Base-by-base conservation (phyloP, 2,797 vertebrate genomes). In the Diglossa cyanea region DNA sequence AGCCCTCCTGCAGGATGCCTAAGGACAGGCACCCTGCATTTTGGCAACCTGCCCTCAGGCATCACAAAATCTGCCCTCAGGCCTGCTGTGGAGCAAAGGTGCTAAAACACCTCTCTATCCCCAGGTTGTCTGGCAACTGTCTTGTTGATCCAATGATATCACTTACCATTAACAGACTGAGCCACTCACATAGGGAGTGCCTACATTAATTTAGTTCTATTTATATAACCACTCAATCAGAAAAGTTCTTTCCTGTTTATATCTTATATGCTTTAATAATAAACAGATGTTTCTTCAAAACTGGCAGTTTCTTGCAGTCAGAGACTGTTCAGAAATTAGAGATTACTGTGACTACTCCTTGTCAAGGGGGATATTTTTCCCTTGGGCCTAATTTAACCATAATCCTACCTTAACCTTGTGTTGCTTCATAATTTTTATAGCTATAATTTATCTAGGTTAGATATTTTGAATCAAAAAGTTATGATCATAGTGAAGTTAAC, bases 171-270 rank as follows among this genome's bases (percentile, higher is more conserved):
- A 62, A 30, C 47, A 81, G 24, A 37, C 28, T 2, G 17, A 44
- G 31, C 55, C 13, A 40, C 51, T 60, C 50, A 17, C 28, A 14
- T 0, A 51, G 31, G 39, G 58, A 86, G 6, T 0, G 0, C 20
- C 24, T 15, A 30, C 2, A 1, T 5, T 44, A 17, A 55, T 81
- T 86, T 10, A 70, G 24, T 39, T 75, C 72, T 80, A 53, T 35
- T 93, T 83, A 74, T 84, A n/a, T 57, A 77, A 40, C 60, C 3
- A 3, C 61, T 78, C 44, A 33, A 53, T 78, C 73, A 94, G 62
- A 66, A 76, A 84, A 88, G 44, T 45, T 31, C 30, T 90, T 90
- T 86, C n/a, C 28, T 80, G 25, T 48, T 94, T 68, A 10, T 75
- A 54, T 87, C 80, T 55, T 53, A 66, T 45, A 66, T 35, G 21